A percentile compares a stretch with the other conserved stretches of the same genome.
Evolutionary conservation across 2,888 invertebrate genomes (phyloP).

Genomic region (Myathropa florea): DNA sequence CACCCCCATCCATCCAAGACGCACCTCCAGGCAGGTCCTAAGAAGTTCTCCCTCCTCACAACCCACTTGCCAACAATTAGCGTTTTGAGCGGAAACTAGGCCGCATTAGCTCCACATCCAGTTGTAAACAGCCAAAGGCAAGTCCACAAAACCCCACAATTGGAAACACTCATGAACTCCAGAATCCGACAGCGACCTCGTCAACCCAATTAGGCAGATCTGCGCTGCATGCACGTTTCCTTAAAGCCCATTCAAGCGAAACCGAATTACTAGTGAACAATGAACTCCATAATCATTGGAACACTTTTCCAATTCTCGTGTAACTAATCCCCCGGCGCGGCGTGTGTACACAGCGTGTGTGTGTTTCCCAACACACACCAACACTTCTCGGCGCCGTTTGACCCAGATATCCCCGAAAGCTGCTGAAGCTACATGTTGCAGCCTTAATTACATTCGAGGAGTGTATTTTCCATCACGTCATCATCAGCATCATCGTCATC

Average conservation of each 20-base stretch:
- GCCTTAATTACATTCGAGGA: conserved; percentile 66
- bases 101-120: background rate
- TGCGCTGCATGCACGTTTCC: conserved; percentile 2
- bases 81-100: too few species aligned
- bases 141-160: background rate
- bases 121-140: background rate
- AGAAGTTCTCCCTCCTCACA: too few species aligned
- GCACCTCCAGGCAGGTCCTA: too few species aligned
- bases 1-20: too few species aligned
- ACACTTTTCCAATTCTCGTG: conserved; percentile 55
- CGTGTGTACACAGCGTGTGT: conserved; percentile 9
- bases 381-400: conserved; percentile 25
- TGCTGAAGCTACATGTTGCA: conserved; percentile 37
- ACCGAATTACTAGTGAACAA: conserved; percentile 51
- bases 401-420: conserved; percentile 44
- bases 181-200: conserved; percentile 3
- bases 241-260: conserved; percentile 47
- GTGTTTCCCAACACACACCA: conserved; percentile 42
- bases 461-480: conserved; percentile 45
- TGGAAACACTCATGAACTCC: conserved; percentile 1
- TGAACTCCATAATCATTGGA: conserved; percentile 54
- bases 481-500: conserved; percentile 23
- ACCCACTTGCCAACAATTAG: too few species aligned
- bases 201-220: conserved; percentile 43
- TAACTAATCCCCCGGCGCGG: conserved; percentile 48